These are phyloP conservation scores for Drosophila putrida DNA, from an alignment of 2,888 invertebrate genomes.

Conservation along the genomic window DNA sequence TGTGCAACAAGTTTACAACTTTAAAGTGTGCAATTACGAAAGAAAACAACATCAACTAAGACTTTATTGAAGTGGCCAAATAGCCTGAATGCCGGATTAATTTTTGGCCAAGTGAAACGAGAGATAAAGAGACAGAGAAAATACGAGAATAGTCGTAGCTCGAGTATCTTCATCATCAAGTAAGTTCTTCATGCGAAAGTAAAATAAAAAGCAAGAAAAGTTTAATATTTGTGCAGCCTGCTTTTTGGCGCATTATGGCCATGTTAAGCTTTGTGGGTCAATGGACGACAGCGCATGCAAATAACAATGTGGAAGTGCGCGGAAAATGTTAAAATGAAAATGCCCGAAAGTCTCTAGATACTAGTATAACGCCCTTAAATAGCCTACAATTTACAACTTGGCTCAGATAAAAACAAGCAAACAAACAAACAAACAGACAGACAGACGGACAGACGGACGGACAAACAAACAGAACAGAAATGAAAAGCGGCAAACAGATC, in stretches of 20 bases:
- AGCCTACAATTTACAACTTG: slow-evolving; percentile 13
- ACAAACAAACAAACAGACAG: slow-evolving; percentile 3
- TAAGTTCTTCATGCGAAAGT: slow-evolving; percentile 40
- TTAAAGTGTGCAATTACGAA: slow-evolving; percentile 43
- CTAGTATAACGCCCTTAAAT: slow-evolving; percentile 9
- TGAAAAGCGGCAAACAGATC: slow-evolving; percentile 14
- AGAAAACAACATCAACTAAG: slow-evolving; percentile 2
- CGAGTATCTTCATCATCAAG: slow-evolving; percentile 21
- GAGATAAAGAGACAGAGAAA: neutral
- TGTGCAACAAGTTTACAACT: slow-evolving; percentile 67
- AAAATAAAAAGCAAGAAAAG: slow-evolving; percentile 28
- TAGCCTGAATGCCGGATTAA: slow-evolving; percentile 10
- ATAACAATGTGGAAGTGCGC: slow-evolving; percentile 30
- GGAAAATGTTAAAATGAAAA: slow-evolving; percentile 14
- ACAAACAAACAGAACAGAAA: slow-evolving; percentile 6
- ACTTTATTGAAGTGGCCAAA: slow-evolving; percentile 2
- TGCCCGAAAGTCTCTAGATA: slow-evolving; percentile 3
- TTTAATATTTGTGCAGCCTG: slow-evolving; percentile 42
- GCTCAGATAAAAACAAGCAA: slow-evolving; percentile 10
- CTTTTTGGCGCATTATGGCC: slow-evolving; percentile 46
- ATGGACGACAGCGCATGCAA: slow-evolving; percentile 35
- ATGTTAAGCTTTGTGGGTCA: slow-evolving; percentile 60
- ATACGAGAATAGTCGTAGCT: neutral
- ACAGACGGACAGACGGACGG: slow-evolving; percentile 5
- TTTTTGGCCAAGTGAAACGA: slow-evolving; percentile 4